phyloP scores from a whole-genome alignment of 2,113 vertebrate genomes.

The Odobenus rosmarus region DNA sequence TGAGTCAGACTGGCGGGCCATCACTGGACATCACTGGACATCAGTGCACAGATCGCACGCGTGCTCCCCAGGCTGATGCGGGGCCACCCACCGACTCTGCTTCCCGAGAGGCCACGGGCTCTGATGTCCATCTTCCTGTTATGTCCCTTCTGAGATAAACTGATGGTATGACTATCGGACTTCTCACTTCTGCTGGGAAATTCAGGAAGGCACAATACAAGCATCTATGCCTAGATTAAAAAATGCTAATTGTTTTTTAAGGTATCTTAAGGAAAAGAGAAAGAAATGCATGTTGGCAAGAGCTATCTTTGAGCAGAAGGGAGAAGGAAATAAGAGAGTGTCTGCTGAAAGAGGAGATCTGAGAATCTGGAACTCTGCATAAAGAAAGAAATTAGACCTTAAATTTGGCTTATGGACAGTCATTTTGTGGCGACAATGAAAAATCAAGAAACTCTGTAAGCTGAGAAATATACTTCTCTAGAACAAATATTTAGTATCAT shows the following conservation, averaged over 20 bases:
- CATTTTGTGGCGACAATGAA: not conserved
- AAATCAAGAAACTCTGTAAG: not conserved
- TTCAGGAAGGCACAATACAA: not conserved
- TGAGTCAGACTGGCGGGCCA: too few species aligned
- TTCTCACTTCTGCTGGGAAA: not conserved
- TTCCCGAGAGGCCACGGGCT: not conserved
- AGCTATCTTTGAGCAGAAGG: not conserved
- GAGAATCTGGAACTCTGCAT: not conserved
- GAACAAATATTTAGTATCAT: not conserved
- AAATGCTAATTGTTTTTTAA: not conserved
- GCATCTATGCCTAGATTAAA: not conserved
- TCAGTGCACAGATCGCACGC: accelerated
- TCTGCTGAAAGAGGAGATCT: not conserved
- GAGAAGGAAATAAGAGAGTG: not conserved
- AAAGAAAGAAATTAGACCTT: not conserved
- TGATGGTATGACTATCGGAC: not conserved
- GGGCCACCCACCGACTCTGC: accelerated
- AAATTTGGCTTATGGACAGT: not conserved
- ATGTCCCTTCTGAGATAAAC: not conserved
- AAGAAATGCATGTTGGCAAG: not conserved
- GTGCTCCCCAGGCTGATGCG: accelerated
- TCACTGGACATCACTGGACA: too few species aligned
- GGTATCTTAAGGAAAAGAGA: not conserved
- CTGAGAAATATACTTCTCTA: not conserved
- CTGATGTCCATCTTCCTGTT: too few species aligned